Conservation (phyloP, 2,113 vertebrate genomes). For the Catharus bicknelli region DNA sequence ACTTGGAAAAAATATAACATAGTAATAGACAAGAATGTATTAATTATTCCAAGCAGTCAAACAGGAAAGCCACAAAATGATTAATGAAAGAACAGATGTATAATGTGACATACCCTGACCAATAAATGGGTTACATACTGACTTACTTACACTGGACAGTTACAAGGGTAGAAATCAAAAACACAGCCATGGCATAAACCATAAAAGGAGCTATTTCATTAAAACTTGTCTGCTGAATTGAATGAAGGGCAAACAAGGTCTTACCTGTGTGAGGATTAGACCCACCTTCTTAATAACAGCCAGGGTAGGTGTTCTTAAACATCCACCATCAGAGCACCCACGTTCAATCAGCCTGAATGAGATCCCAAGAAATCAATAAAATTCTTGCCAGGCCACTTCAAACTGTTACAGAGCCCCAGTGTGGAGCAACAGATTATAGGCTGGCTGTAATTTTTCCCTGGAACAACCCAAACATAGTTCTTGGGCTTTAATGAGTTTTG, state of each 20-base stretch:
- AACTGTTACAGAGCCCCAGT: conserved; percentile 4
- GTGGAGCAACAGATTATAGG: conserved; percentile 3
- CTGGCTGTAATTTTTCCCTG: conserved; percentile 3
- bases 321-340: conserved; percentile 4
- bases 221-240: conserved; percentile 12
- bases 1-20: neutral
- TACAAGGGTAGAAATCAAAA: conserved; percentile 8
- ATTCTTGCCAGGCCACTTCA: conserved; percentile 31
- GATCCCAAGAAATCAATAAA: conserved; percentile 59
- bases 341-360: conserved; percentile 51
- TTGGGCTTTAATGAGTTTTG: conserved; percentile 25
- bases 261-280: neutral
- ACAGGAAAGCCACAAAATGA: neutral
- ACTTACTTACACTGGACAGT: neutral
- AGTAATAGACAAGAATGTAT: neutral
- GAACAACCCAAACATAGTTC: conserved; percentile 30
- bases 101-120: neutral
- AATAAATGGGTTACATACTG: neutral
- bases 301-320: neutral
- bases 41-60: conserved; percentile 15
- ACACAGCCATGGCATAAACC: neutral
- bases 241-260: conserved; percentile 42
- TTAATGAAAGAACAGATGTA: neutral
- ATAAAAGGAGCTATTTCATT: conserved; percentile 29
- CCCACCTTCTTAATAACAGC: conserved; percentile 35